Evolutionary conservation across 2,113 vertebrate genomes (phyloP).

Genomic region (Acrocephalus kingi): DNA sequence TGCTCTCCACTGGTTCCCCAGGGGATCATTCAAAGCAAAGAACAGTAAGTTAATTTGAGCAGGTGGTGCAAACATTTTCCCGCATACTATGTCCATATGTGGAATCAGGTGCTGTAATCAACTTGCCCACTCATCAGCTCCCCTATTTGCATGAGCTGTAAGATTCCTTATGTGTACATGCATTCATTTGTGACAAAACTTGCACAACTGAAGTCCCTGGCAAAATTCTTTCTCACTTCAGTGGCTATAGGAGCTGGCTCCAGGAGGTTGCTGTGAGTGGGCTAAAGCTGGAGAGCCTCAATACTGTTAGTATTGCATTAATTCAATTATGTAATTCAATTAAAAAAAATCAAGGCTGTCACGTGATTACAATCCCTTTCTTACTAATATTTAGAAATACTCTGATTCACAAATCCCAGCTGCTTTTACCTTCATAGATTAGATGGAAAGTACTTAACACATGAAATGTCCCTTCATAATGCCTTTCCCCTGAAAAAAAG

Average conservation of each 20-base stretch:
- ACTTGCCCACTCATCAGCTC: not conserved
- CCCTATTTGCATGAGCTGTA: not conserved
- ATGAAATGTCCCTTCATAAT: not conserved
- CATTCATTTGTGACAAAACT: not conserved
- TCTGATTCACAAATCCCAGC: not conserved
- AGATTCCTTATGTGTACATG: not conserved
- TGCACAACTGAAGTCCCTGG: not conserved
- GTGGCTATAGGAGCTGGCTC: not conserved
- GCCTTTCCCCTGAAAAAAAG: not conserved
- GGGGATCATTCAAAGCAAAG: not conserved
- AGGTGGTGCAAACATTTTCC: not conserved
- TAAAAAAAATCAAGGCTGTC: not conserved
- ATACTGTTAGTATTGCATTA: accelerated
- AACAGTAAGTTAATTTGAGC: not conserved
- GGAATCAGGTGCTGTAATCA: not conserved
- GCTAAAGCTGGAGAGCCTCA: not conserved
- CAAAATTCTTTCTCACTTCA: not conserved
- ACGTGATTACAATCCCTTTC: not conserved
- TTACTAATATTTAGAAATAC: not conserved
- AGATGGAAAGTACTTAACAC: not conserved
- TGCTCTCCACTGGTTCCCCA: not conserved
- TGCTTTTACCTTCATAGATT: not conserved
- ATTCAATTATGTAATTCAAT: not conserved
- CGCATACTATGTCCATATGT: not conserved
- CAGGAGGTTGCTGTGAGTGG: not conserved